These are phyloP conservation scores for Eutolmus rufibarbis DNA, from an alignment of 2,888 invertebrate species.

Conservation along the genomic window DNA sequence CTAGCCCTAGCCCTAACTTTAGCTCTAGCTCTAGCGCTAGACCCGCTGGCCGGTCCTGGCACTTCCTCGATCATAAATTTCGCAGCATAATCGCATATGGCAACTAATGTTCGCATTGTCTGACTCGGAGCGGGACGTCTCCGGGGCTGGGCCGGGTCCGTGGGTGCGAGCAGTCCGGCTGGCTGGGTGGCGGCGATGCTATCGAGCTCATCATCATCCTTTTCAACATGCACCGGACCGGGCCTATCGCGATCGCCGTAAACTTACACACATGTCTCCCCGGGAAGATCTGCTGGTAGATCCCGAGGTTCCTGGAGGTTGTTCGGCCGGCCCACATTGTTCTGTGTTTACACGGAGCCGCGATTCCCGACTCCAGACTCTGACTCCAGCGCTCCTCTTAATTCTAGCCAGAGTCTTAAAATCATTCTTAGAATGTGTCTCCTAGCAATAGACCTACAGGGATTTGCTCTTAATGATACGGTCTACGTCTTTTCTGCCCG, in stretches of 20 bases:
- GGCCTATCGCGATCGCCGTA: slow-evolving; percentile 41
- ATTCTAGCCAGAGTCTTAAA: slow-evolving; percentile 34
- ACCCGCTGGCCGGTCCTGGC: neutral
- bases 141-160: neutral
- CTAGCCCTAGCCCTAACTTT: neutral
- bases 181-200: neutral
- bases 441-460: slow-evolving; percentile 37
- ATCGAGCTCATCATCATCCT: slow-evolving; percentile 37
- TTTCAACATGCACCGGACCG: slow-evolving; percentile 34
- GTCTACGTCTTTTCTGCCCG: slow-evolving; percentile 10
- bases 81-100: slow-evolving; percentile 43
- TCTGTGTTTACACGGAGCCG: slow-evolving; percentile 28
- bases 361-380: neutral
- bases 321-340: slow-evolving; percentile 38
- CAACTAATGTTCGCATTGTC: slow-evolving; percentile 44
- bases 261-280: slow-evolving; percentile 34
- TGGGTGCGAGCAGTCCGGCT: neutral
- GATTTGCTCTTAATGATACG: slow-evolving; percentile 42
- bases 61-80: slow-evolving; percentile 47
- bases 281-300: slow-evolving; percentile 29
- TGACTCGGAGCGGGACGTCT: slow-evolving; percentile 30
- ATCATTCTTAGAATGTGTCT: slow-evolving; percentile 37
- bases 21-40: too few relatives aligned
- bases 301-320: slow-evolving; percentile 28
- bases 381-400: neutral